These are phyloP conservation scores for Cataglyphis albicans DNA, from an alignment of 2,888 invertebrate species.

Conservation along the genomic window DNA sequence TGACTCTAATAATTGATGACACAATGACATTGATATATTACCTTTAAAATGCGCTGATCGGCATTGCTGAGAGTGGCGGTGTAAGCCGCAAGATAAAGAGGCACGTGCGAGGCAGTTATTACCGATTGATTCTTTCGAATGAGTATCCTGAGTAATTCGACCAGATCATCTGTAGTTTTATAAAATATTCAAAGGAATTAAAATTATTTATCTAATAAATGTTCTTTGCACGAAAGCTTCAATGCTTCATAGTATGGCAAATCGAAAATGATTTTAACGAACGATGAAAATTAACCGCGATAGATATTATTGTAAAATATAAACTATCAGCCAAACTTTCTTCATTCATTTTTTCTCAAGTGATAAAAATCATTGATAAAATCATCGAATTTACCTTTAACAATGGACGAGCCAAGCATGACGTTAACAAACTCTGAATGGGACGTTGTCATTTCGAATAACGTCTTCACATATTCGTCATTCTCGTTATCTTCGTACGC, in stretches of 20 bases:
- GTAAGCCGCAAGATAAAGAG: conserved; percentile 92
- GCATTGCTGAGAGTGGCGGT: conserved; percentile 90
- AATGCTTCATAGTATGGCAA: background rate
- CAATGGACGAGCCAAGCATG: conserved; percentile 87
- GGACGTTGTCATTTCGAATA: conserved; percentile 92
- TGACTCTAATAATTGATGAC: background rate
- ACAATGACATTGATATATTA: conserved; percentile 70
- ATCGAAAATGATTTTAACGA: background rate
- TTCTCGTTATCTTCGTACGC: conserved; percentile 87
- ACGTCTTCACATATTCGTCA: conserved; percentile 86
- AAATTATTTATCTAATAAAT: background rate
- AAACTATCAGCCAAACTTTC: background rate
- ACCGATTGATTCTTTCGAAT: conserved; percentile 89
- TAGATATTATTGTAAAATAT: background rate
- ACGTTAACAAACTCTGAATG: conserved; percentile 93
- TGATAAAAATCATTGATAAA: background rate
- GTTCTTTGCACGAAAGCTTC: background rate
- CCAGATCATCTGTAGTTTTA: conserved; percentile 88
- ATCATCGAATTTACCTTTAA: conserved; percentile 81
- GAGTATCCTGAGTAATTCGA: conserved; percentile 89
- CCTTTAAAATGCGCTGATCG: conserved; percentile 90
- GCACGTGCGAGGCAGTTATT: conserved; percentile 90
- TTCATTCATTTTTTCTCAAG: background rate
- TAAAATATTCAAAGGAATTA: conserved; percentile 39
- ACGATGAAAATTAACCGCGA: background rate